Percentiles rank a stretch among this genome's conserved stretches.
These are phyloP conservation scores for Phoenicopterus ruber DNA, from an alignment of 2,113 vertebrate species.

Conservation along the genomic window DNA sequence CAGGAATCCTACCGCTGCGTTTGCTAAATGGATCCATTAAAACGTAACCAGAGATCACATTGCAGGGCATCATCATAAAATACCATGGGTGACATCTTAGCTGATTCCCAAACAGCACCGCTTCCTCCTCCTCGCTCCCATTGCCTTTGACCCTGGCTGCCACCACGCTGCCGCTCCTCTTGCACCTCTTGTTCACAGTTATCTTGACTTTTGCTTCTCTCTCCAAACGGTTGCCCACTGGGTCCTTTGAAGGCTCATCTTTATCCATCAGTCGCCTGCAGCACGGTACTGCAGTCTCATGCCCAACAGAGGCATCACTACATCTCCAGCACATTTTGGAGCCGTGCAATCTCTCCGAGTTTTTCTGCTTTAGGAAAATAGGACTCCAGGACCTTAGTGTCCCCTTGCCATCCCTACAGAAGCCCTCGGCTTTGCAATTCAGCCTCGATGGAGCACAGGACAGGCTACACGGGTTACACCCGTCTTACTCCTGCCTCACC, in stretches of 20 bases:
- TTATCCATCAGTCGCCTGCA: not conserved
- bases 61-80: not conserved
- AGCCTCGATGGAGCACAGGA: not conserved
- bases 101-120: not conserved
- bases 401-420: not conserved
- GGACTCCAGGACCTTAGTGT: too few relatives aligned
- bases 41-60: conserved; percentile 14
- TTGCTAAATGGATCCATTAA: conserved; percentile 1
- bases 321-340: not conserved
- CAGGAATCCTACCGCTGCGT: not conserved
- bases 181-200: not conserved
- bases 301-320: not conserved
- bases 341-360: accelerated
- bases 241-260: not conserved
- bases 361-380: not conserved
- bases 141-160: not conserved
- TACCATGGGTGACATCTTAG: not conserved
- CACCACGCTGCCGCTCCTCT: not conserved
- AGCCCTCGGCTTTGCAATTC: not conserved
- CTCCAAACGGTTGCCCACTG: not conserved
- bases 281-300: not conserved
- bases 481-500: not conserved
- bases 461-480: not conserved
- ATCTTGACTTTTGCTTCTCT: not conserved
- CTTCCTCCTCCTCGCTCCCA: not conserved